phyloP scores from a whole-genome alignment of 2,113 vertebrate species.

The human region DNA sequence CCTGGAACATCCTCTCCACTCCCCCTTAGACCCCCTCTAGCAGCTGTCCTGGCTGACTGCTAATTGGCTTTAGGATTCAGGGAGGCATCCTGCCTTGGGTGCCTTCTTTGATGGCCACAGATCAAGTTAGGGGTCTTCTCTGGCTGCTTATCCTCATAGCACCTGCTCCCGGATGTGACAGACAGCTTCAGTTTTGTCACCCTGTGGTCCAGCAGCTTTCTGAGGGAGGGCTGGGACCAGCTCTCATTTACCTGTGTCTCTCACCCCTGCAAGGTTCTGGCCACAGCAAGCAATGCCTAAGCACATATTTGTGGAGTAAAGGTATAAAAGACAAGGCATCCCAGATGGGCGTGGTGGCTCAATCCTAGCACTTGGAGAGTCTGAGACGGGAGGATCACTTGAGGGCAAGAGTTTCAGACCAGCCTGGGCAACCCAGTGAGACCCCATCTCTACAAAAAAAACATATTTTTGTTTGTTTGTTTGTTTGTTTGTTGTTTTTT shows the following conservation, averaged over 20 bases:
- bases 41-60: not conserved
- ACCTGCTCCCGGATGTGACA: not conserved
- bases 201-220: not conserved
- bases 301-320: fast-evolving
- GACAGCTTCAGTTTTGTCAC: not conserved
- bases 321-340: not conserved
- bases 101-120: not conserved
- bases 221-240: not conserved
- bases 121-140: not conserved
- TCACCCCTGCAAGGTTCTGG: not conserved
- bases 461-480: too few relatives aligned
- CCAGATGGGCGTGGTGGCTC: too few relatives aligned
- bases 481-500: too few relatives aligned
- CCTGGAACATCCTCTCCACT: not conserved
- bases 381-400: too few relatives aligned
- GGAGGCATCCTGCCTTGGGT: not conserved
- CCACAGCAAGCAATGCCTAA: not conserved
- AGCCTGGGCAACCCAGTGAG: too few relatives aligned
- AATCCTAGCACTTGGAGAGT: too few relatives aligned
- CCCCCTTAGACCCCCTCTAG: too few relatives aligned
- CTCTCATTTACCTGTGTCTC: not conserved
- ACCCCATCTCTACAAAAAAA: too few relatives aligned
- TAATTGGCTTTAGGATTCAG: not conserved
- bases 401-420: too few relatives aligned
- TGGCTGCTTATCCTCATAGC: not conserved